These are phyloP conservation scores for Felis chaus DNA, from an alignment of 2,113 vertebrate genomes.

Conservation along the genomic window DNA sequence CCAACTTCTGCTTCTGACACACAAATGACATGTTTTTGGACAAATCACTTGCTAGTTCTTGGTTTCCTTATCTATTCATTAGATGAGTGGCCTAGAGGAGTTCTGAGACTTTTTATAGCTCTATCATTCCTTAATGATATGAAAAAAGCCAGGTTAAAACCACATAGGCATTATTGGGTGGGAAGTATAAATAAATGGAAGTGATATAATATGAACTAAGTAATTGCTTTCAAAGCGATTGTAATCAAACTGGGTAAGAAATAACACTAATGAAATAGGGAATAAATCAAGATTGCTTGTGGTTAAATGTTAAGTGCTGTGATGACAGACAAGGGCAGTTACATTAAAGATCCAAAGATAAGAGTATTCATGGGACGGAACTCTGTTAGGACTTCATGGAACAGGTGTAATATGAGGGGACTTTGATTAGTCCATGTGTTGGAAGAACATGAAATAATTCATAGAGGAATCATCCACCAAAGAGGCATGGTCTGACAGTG, in stretches of 20 bases:
- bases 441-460: background rate
- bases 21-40: background rate
- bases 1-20: background rate
- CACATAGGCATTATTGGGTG: background rate
- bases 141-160: background rate
- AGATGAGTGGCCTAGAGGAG: background rate
- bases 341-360: background rate
- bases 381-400: background rate
- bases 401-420: background rate
- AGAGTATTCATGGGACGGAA: background rate
- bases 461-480: background rate
- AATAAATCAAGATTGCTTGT: background rate
- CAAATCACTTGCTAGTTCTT: background rate
- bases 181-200: background rate
- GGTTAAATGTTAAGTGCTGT: background rate
- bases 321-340: background rate
- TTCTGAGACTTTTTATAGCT: background rate
- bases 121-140: background rate
- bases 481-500: background rate
- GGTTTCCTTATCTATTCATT: background rate
- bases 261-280: background rate
- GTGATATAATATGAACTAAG: background rate
- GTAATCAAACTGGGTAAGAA: background rate
- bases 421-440: background rate
- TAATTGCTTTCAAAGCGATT: background rate